Conservation (phyloP, 2,797 vertebrate species). For the Lutra lutra region DNA sequence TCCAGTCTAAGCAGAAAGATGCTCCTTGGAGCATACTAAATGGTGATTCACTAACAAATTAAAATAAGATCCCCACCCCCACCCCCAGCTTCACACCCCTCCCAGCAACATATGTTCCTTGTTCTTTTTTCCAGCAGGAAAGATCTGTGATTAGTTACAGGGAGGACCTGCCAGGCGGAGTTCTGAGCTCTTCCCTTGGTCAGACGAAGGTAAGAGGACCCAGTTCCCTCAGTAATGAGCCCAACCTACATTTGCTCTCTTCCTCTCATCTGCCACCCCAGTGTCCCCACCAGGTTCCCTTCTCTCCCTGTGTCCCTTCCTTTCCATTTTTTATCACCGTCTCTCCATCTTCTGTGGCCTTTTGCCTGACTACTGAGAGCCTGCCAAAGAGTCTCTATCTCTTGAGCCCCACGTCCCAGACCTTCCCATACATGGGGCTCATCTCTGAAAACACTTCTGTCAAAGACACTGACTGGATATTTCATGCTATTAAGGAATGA, state of each 20-base stretch:
- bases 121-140: constrained; percentile 51
- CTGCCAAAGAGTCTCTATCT: background rate
- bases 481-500: constrained; percentile 30
- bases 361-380: background rate
- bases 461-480: background rate
- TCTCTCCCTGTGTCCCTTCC: background rate
- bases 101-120: constrained; percentile 58
- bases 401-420: background rate
- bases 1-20: constrained; percentile 52
- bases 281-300: background rate
- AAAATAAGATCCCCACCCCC: constrained; percentile 57
- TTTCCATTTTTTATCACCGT: background rate
- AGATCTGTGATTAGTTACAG: background rate
- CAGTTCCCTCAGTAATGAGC: background rate
- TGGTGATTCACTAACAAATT: constrained; percentile 64
- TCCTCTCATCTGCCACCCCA: background rate
- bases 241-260: background rate
- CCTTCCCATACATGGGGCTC: background rate
- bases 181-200: background rate
- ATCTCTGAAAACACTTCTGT: background rate
- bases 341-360: background rate
- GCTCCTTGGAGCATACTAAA: background rate
- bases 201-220: background rate
- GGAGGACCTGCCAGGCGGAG: constrained; percentile 8
- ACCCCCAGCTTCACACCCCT: constrained; percentile 46